Conservation (phyloP, 2,797 vertebrate species). For the Acanthiza pusilla region DNA sequence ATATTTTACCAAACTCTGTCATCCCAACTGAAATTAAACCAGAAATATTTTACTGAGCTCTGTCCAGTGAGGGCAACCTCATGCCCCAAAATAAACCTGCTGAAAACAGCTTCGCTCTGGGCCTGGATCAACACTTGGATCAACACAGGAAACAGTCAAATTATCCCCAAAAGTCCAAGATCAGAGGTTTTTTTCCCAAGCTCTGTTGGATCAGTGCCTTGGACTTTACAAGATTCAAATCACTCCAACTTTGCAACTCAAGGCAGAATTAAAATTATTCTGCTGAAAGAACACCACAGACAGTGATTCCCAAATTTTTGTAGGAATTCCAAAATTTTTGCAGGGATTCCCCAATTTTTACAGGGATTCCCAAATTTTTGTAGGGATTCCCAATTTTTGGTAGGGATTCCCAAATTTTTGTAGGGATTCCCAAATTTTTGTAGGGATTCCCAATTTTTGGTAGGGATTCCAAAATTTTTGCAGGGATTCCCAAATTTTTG, state of each 20-base stretch:
- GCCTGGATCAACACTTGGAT: not conserved
- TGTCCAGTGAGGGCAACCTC: no score
- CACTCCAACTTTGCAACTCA: not conserved
- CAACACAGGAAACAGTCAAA: not conserved
- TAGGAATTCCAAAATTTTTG: not conserved
- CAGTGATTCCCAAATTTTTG: not conserved
- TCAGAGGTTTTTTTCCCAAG: not conserved
- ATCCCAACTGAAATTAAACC: no score
- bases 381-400: not conserved
- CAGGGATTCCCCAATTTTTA: not conserved
- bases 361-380: not conserved
- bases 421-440: not conserved
- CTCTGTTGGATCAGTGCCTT: not conserved
- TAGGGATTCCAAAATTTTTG: not conserved
- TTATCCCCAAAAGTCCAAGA: not conserved
- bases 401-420: no score
- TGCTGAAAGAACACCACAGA: not conserved
- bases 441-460: not conserved
- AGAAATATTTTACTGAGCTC: fast-evolving
- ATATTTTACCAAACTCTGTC: no score
- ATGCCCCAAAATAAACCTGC: not conserved
- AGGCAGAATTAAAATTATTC: not conserved
- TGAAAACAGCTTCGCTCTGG: not conserved
- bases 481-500: not conserved
- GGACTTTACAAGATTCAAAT: fast-evolving